Percentiles rank a stretch among this genome's conserved stretches.
These are phyloP conservation scores for Anthoptus insignis DNA, from an alignment of 2,888 invertebrate species.

Conservation along the genomic window DNA sequence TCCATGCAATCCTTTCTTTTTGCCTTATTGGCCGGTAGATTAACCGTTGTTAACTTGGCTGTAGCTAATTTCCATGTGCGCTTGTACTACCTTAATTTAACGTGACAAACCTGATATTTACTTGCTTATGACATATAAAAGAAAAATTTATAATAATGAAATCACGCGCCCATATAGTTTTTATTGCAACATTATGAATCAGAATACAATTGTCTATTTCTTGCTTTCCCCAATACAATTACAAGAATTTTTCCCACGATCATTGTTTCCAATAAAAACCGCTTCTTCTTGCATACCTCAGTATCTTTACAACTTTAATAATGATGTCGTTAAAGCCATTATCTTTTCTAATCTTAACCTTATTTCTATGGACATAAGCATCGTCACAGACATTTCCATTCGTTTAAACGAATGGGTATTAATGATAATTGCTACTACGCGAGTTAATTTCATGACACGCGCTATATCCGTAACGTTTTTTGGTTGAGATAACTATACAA, in stretches of 20 bases:
- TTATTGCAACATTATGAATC: slow-evolving; percentile 49
- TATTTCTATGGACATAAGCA: slow-evolving; percentile 25
- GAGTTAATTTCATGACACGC: slow-evolving; percentile 57
- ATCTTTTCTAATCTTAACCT: slow-evolving; percentile 30
- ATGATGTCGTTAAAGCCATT: not conserved
- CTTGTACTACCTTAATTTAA: too few species aligned
- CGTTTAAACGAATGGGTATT: slow-evolving; percentile 33
- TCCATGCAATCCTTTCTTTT: too few species aligned
- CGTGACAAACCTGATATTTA: too few species aligned
- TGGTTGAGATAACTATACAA: slow-evolving; percentile 29
- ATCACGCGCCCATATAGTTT: slow-evolving; percentile 18
- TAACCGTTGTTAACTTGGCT: too few species aligned
- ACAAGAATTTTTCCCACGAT: slow-evolving; percentile 74
- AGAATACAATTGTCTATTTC: slow-evolving; percentile 64
- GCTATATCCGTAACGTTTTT: slow-evolving; percentile 54
- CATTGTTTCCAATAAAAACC: slow-evolving; percentile 66
- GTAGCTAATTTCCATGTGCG: too few species aligned
- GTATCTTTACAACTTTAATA: slow-evolving; percentile 44
- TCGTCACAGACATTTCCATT: not conserved
- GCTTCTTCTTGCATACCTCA: slow-evolving; percentile 54
- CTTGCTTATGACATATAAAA: too few species aligned
- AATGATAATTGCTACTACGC: slow-evolving; percentile 53
- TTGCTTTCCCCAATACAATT: slow-evolving; percentile 72
- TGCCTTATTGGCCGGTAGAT: too few species aligned
- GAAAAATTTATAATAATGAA: not conserved